phyloP scores from a whole-genome alignment of 2,797 vertebrate species.

The Aldrovandia affinis region DNA sequence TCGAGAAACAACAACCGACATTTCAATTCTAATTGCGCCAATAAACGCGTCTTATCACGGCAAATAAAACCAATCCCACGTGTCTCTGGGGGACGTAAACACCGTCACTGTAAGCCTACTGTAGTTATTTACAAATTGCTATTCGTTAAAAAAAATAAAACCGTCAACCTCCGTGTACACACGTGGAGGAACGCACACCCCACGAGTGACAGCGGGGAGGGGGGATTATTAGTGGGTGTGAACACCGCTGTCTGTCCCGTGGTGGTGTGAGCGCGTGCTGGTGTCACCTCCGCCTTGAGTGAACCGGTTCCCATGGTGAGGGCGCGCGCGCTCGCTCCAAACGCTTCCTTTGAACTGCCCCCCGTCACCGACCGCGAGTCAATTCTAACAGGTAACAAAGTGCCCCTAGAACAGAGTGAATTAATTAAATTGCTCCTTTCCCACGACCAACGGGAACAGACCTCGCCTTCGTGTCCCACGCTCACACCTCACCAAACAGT shows the following conservation, averaged over 20 bases:
- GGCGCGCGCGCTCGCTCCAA: neutral
- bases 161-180: too few relatives aligned
- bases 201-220: neutral
- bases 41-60: neutral
- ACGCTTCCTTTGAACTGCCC: neutral
- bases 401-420: neutral
- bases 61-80: neutral
- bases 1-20: neutral
- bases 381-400: conserved; percentile 22
- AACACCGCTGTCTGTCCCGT: neutral
- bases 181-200: neutral
- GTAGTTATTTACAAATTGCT: too few relatives aligned
- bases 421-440: neutral
- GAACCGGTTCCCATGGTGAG: neutral
- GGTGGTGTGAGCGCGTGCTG: neutral
- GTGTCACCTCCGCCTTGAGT: neutral
- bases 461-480: neutral
- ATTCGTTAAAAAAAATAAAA: too few relatives aligned
- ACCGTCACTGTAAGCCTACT: too few relatives aligned
- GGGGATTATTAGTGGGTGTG: neutral
- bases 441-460: conserved; percentile 5
- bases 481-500: neutral
- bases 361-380: neutral
- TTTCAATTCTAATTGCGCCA: neutral
- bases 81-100: neutral